phyloP scores from a whole-genome alignment of 2,113 vertebrate genomes.

The Labrus mixtus region DNA sequence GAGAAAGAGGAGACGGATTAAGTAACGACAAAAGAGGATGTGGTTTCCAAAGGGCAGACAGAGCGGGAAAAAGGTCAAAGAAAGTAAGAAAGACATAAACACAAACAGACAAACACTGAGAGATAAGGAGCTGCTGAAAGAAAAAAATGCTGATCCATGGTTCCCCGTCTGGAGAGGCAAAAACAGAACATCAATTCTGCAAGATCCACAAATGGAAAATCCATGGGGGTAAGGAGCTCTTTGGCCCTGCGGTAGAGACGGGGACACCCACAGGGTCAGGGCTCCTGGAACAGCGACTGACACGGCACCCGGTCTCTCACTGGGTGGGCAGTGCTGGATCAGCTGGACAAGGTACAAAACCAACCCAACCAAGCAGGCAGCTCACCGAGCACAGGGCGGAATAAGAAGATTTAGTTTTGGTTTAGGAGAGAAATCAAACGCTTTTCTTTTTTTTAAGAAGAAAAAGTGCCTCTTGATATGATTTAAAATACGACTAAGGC shows the following conservation, averaged over 20 bases:
- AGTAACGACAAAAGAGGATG: constrained; percentile 42
- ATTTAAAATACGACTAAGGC: not conserved
- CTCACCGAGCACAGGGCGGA: constrained; percentile 7
- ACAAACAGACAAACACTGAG: constrained; percentile 28
- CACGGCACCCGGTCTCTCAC: constrained; percentile 41
- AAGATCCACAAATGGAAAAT: constrained; percentile 87
- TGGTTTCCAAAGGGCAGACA: constrained; percentile 72
- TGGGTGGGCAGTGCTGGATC: constrained; percentile 44
- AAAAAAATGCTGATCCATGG: constrained; percentile 81
- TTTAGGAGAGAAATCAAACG: not conserved
- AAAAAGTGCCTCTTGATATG: no score
- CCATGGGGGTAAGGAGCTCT: constrained; percentile 79
- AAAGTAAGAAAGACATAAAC: constrained; percentile 65
- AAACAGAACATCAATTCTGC: constrained; percentile 84
- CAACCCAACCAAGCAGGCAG: constrained; percentile 49
- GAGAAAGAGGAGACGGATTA: constrained; percentile 17
- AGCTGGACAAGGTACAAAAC: constrained; percentile 58
- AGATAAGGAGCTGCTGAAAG: constrained; percentile 53
- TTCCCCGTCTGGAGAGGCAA: constrained; percentile 76
- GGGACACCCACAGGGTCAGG: constrained; percentile 67
- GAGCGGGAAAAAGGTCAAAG: constrained; percentile 65
- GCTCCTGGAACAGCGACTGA: constrained; percentile 62
- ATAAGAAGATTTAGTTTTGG: not conserved
- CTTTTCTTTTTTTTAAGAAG: no score
- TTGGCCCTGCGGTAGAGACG: constrained; percentile 70